Evolutionary conservation across 2,888 invertebrate species (phyloP), one percentile per base, ranked within the genome.

Genomic region (Mythimna albipuncta): DNA sequence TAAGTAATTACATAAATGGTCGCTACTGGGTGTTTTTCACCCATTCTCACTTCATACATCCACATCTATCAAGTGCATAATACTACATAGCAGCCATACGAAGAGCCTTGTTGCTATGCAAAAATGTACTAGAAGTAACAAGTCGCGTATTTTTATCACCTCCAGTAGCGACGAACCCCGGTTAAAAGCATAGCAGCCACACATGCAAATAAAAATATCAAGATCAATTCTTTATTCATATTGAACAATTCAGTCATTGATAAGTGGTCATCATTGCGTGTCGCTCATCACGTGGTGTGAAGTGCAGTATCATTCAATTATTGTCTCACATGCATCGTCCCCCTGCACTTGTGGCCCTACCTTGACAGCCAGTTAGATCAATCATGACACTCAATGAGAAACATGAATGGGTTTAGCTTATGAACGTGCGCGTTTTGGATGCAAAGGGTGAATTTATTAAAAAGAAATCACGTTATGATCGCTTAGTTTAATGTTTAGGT

Each of bases 341-440:
- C 85, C 71, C 72, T 77, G 77, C 65, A 64, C 64, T 77, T 73
- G 47, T 26, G 66, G 69, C 71, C 55, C 77, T 54, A 35, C 75
- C 75, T 81, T 84, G 83, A 65, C 50, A 58, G 71, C 38, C 64
- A 68, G 71, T 83, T 84, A 82, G 64, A 72, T 76, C 75, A 83
- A 75, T 83, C 71, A 73, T 54, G 52, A 64, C 72, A 67, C 68
- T 69, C 59, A 61, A 64, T 54, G 32, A 61, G 59, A 59, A 58
- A 67, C 10, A 3, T 41, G 21, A 5, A 55, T 38, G 26, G n/a
- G n/a, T 38, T 55, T 32, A 38, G n/a, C 26, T 47, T 47, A 47
- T 59, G 1, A 47, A 59, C 44, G 6, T 72, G n/a, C 50, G 41
- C 4, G 13, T 50, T 44, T 11, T 6, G 13, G 50, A 58, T 44